Evolutionary conservation across 1,140 invertebrate species (phyloP), one percentile per base, ranked within the genome.

Genomic region (Drosophila burlai): DNA sequence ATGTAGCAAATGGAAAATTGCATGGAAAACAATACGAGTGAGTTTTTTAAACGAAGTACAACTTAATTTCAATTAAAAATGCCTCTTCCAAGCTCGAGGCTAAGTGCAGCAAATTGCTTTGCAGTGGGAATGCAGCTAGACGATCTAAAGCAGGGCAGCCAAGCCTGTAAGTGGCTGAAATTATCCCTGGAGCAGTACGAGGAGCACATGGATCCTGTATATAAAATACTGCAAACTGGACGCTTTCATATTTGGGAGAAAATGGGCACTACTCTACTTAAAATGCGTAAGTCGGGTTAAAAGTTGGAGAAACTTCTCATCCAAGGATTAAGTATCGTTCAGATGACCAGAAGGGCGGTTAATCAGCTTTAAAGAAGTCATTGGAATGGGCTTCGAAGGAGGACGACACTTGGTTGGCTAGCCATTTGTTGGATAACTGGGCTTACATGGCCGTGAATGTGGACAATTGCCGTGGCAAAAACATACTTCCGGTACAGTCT

Each of bases 41-140:
- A 21, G 67, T 52, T 24, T 13, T 26, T 8, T 15, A n/a, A 9
- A 16, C 9, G 2, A 13, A 7, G 0, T 11, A 8, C 9, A 21
- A 2, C 1, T 9, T 8, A 10, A 15, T 2, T 1, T 9, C 3
- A 1, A 1, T 15, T 38, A 24, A 11, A 36, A 36, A 0, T 1
- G 11, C 34, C 4, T 43, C n/a, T n/a, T n/a, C n/a, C 7, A 10
- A 86, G 83, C 24, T 54, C 64, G 10, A 60, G 29, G 0, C 11
- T 89, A 10, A 80, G 45, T 42, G 38, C 76, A 0, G 42, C 71
- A 8, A 80, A 86, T 38, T 86, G 80, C 26, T 13, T 83, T 1
- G 52, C 50, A 13, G 7, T 86, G 60, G 80, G 50, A 9, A 46
- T 11, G n/a, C 50, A 76, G 31, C 26, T 83, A 21, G 9, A 40